A percentile compares a stretch with the other conserved stretches of the same genome.
These are phyloP conservation scores for Sebastes itinus DNA, from an alignment of 2,797 vertebrate species.

Conservation along the genomic window DNA sequence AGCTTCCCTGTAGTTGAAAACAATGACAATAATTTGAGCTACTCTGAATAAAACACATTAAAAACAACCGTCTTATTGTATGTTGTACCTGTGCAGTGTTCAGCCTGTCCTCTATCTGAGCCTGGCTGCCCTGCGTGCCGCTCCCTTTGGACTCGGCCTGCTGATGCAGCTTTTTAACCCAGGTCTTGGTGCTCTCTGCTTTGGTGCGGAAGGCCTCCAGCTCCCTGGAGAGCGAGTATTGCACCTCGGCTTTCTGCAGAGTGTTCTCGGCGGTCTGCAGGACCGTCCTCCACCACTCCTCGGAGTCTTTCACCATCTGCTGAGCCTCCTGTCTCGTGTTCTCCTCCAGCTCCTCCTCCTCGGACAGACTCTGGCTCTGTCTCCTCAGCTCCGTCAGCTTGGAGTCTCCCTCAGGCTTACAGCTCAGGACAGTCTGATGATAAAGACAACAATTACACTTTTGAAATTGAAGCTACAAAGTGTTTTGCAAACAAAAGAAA, in stretches of 20 bases:
- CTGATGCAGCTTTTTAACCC: constrained; percentile 80
- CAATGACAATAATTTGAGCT: background rate
- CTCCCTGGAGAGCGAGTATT: constrained; percentile 71
- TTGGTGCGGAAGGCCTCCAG: constrained; percentile 78
- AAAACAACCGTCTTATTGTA: background rate
- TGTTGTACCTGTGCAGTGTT: constrained; percentile 64
- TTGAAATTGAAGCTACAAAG: background rate
- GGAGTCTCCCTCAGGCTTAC: constrained; percentile 78
- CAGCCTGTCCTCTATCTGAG: constrained; percentile 81
- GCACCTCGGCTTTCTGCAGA: constrained; percentile 59
- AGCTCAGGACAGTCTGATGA: constrained; percentile 82
- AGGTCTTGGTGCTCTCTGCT: constrained; percentile 69
- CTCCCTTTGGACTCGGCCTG: constrained; percentile 65
- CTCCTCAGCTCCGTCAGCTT: constrained; percentile 77
- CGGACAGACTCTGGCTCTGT: constrained; percentile 55
- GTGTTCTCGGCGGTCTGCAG: constrained; percentile 58
- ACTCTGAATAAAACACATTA: background rate
- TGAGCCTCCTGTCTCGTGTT: constrained; percentile 19
- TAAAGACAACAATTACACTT: background rate
- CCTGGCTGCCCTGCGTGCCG: constrained; percentile 51
- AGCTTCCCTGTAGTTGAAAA: background rate
- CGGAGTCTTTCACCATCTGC: constrained; percentile 38
- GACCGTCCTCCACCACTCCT: constrained; percentile 71
- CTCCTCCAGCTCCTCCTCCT: constrained; percentile 62
- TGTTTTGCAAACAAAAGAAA: background rate